Evolutionary conservation across 2,888 invertebrate genomes (phyloP).

Genomic region (Dolichomitus sp.): DNA sequence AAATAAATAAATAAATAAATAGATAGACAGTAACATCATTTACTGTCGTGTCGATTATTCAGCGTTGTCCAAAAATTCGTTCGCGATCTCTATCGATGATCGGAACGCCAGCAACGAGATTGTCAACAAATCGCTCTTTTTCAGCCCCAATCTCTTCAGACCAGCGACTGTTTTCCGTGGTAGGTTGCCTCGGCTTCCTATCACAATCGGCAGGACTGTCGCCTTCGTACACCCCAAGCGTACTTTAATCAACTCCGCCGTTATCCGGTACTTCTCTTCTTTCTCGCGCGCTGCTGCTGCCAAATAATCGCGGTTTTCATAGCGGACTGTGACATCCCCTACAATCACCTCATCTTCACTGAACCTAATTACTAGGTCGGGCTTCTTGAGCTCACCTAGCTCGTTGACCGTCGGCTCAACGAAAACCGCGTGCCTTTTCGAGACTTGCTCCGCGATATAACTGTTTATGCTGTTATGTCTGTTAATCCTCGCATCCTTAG

Average conservation of each 20-base stretch:
- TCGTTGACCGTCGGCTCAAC: slow-evolving; percentile 41
- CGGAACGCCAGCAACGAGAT: slow-evolving; percentile 76
- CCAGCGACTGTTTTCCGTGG: slow-evolving; percentile 73
- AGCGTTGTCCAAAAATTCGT: slow-evolving; percentile 75
- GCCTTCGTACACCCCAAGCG: slow-evolving; percentile 48
- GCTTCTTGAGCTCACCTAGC: slow-evolving; percentile 72
- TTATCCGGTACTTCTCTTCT: slow-evolving; percentile 70
- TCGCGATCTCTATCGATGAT: slow-evolving; percentile 75
- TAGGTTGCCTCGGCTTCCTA: slow-evolving; percentile 79
- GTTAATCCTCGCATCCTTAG: neutral
- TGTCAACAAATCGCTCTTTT: slow-evolving; percentile 66
- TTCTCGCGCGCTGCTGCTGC: slow-evolving; percentile 71
- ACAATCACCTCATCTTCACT: slow-evolving; percentile 72
- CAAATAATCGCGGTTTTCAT: slow-evolving; percentile 68
- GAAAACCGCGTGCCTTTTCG: neutral
- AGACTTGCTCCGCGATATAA: neutral
- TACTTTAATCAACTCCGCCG: slow-evolving; percentile 18
- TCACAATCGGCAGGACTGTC: slow-evolving; percentile 77
- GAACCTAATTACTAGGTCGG: slow-evolving; percentile 74
- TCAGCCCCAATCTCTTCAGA: slow-evolving; percentile 71
- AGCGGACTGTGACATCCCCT: slow-evolving; percentile 76
- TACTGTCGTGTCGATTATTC: neutral
- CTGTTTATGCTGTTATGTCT: neutral
- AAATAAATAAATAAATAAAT: neutral
- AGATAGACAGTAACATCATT: neutral